Evolutionary conservation across 2,888 invertebrate genomes (phyloP), one percentile per base, ranked within the genome.

Genomic region (Plagodis dolabraria): DNA sequence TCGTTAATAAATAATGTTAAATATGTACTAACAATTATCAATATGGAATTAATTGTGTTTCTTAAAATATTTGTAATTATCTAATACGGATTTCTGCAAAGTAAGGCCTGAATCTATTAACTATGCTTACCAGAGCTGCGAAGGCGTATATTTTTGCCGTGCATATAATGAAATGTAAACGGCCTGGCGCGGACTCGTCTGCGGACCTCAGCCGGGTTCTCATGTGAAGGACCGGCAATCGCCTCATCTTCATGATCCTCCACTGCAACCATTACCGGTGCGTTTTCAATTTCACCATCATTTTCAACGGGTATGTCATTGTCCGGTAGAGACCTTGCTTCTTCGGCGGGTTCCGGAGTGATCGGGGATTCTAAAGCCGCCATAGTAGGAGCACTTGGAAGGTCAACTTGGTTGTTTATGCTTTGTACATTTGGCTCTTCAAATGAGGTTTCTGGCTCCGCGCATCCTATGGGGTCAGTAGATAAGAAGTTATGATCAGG

Each of bases 111-210:
- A 8, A 38, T 38, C 7, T 38, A 8, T 38, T 38, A 38, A 8
- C 5, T 42, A 8, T 40, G 49, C 44, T 54, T 66, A 69, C 91
- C 87, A 58, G 90, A 91, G 62, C 90, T 90, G 65, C 85, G 86
- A 6, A 97, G 90, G 65, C 94, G 94, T 43, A 98, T 95, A 85
- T 98, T 97, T 70, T 96, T 94, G 0, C 98, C 98, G 76, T 97
- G 97, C 71, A 96, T 94, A 69, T 96, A 96, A 74, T 97, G 96
- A 78, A 97, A 96, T 47, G 96, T 96, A 70, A 95, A 96, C 0
- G 92, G 92, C 38, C 22, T 22, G 22, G 22, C 87, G 63, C 11
- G 91, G 84, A 5, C 86, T 84, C 57, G 91, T 86, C 0, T 85
- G 88, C 45, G 12, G 0, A 7, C 43, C 5, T 33, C 35, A 9